These are phyloP conservation scores for Antechinus stuartii DNA, from an alignment of 2,113 vertebrate genomes.

Conservation along the genomic window DNA sequence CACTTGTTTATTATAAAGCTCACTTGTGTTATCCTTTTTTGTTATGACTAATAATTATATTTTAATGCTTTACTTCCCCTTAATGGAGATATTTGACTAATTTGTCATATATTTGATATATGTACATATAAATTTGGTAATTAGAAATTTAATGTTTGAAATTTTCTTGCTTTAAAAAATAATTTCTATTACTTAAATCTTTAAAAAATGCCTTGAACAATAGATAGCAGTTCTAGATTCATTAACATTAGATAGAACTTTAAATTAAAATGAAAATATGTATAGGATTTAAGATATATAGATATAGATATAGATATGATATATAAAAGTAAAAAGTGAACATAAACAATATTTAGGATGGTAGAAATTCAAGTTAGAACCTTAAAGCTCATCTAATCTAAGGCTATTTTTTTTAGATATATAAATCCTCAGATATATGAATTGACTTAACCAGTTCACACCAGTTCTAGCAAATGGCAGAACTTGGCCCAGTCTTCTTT, in stretches of 20 bases:
- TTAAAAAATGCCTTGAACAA: background rate
- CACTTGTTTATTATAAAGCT: too few species aligned
- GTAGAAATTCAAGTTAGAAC: background rate
- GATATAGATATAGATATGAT: too few species aligned
- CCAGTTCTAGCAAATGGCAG: background rate
- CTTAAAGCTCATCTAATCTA: background rate
- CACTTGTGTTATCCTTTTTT: background rate
- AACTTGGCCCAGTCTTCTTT: background rate
- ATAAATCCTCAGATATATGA: background rate
- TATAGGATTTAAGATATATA: too few species aligned
- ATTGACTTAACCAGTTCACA: background rate
- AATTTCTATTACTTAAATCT: background rate
- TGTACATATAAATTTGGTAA: background rate
- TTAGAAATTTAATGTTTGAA: background rate
- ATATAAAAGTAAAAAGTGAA: too few species aligned
- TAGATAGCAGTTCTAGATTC: background rate
- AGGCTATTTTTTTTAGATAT: background rate
- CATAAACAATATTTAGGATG: background rate
- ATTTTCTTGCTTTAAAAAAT: background rate
- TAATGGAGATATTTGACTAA: background rate
- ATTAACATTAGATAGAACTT: background rate
- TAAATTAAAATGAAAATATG: background rate
- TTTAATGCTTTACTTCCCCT: background rate
- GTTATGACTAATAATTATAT: background rate
- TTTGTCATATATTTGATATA: background rate